Base-by-base conservation (phyloP, 2,113 vertebrate species). In the Isurus oxyrinchus region DNA sequence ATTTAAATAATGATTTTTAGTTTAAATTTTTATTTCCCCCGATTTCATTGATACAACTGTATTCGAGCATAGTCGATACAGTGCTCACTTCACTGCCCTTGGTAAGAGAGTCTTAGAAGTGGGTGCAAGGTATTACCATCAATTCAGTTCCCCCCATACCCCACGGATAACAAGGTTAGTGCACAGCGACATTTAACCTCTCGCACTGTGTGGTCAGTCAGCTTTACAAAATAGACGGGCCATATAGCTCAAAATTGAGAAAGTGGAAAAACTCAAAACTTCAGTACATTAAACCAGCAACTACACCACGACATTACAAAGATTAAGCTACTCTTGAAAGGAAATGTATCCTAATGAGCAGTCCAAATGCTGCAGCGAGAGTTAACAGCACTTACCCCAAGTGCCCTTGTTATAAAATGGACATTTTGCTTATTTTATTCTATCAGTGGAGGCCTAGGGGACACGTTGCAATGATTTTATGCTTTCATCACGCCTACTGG, bases 211-310 rank as follows among this genome's bases (percentile, higher is more conserved):
- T 84, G 44, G 44, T 87, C 40, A 91, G 61, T 49, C 63, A 44
- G 59, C 61, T 44, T 53, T 40, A 7, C 49, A 25, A 90, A 66
- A 66, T 44, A 40, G 61, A 94, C 55, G 4, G 27, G 88, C 55
- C 5, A 11, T 11, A 67, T 25, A 94, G 67, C 44, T 35, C 67
- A 72, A 25, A 95, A 72, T 63, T 49, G 63, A 95, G 63, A 72
- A 95, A 72, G 67, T 95, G 40, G 90, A 95, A 72, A 94, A 95
- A 31, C 40, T 94, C 93, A 67, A 94, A 66, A 40, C n/a, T 63
- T 95, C 94, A 95, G 66, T 53, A 95, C 94, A 72, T 55, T 72
- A 95, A 72, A 53, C 94, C 94, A 95, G 94, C 49, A 95, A 72
- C 66, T 72, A 91, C 61, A 94, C 63, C 63, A 95, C n/a, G 11